A percentile compares a stretch with the other conserved stretches of the same genome.
phyloP scores from a whole-genome alignment of 2,888 invertebrate genomes.

The Dryomyza anilis region DNA sequence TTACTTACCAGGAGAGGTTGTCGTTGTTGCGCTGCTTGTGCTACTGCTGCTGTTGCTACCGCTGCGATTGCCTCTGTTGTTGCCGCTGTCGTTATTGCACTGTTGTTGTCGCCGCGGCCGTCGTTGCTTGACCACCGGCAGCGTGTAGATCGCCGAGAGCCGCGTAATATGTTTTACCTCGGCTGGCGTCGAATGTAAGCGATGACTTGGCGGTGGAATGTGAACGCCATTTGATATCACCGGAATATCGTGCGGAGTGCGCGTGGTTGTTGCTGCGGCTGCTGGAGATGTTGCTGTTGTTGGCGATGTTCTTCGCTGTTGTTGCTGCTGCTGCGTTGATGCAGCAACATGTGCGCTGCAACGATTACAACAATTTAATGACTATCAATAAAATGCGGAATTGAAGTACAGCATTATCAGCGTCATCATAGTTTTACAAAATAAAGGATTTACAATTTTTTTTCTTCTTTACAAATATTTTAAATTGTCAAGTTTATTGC shows the following conservation, averaged over 20 bases:
- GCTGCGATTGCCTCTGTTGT: too few relatives aligned
- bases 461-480: too few relatives aligned
- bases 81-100: constrained; percentile 10
- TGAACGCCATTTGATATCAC: neutral
- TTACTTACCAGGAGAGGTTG: constrained; percentile 20
- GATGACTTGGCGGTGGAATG: neutral
- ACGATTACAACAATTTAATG: too few relatives aligned
- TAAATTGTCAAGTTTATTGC: too few relatives aligned
- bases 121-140: constrained; percentile 49
- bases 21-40: neutral
- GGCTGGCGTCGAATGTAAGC: constrained; percentile 27
- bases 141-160: constrained; percentile 56
- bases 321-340: too few relatives aligned
- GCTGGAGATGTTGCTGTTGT: too few relatives aligned
- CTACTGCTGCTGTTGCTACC: constrained; percentile 39
- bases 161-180: constrained; percentile 51
- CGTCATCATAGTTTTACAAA: too few relatives aligned
- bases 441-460: too few relatives aligned
- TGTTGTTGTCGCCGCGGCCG: constrained; percentile 33
- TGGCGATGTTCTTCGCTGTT: too few relatives aligned
- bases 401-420: too few relatives aligned
- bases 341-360: too few relatives aligned
- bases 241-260: neutral
- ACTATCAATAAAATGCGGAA: neutral
- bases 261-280: too few relatives aligned